These are phyloP conservation scores for Aplysina aerophoba DNA, from an alignment of 37 sponge, comb jelly and placozoan species.

Conservation along the genomic window DNA sequence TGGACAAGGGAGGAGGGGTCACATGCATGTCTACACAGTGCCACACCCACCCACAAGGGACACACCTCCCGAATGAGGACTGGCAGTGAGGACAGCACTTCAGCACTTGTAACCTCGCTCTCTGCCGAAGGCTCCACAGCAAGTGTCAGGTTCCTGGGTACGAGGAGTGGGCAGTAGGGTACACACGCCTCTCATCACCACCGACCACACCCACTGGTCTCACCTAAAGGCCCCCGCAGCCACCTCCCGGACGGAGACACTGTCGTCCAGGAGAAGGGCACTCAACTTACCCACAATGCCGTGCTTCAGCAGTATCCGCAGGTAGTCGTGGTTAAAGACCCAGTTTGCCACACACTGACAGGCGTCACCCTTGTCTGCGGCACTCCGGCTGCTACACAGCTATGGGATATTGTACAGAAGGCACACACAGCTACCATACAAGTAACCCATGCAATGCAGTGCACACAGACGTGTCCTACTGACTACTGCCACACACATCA, in stretches of 20 bases:
- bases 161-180: background rate
- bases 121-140: background rate
- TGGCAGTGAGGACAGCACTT: background rate
- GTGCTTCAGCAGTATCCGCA: background rate
- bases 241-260: background rate
- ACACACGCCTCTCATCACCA: background rate
- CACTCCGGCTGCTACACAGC: background rate
- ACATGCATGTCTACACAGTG: too few relatives aligned
- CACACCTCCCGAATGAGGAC: conserved; percentile 28
- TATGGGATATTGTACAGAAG: too few relatives aligned
- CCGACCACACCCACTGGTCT: background rate
- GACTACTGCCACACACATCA: too few relatives aligned
- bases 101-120: background rate
- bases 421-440: too few relatives aligned
- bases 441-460: too few relatives aligned
- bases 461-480: too few relatives aligned
- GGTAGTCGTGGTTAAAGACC: background rate
- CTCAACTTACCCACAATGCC: background rate
- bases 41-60: background rate
- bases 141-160: background rate
- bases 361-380: background rate
- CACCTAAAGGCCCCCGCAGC: conserved; percentile 17
- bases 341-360: conserved; percentile 9
- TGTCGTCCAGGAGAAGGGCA: conserved; percentile 5
- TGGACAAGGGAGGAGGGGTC: too few relatives aligned